These are phyloP conservation scores for Subacronicta megacephala DNA, from an alignment of 2,888 invertebrate genomes.

Conservation along the genomic window DNA sequence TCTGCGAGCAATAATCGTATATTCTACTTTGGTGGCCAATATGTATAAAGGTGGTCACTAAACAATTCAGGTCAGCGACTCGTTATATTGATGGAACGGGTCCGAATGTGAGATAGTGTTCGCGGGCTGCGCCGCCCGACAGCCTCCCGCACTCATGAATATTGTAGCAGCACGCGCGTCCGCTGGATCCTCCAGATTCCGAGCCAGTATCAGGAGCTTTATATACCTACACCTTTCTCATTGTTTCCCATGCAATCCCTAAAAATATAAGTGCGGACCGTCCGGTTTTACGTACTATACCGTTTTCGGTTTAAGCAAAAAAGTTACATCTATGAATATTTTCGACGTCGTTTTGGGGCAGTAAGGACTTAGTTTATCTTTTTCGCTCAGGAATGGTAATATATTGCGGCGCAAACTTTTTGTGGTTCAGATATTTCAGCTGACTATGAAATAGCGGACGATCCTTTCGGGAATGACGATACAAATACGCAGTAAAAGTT, in stretches of 20 bases:
- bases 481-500: slow-evolving; percentile 50
- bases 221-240: slow-evolving; percentile 66
- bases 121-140: slow-evolving; percentile 61
- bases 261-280: slow-evolving; percentile 51
- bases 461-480: slow-evolving; percentile 52
- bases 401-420: slow-evolving; percentile 53
- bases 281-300: slow-evolving; percentile 46
- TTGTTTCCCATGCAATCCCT: slow-evolving; percentile 65
- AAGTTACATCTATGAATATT: slow-evolving; percentile 58
- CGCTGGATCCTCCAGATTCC: slow-evolving; percentile 76
- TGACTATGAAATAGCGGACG: slow-evolving; percentile 44
- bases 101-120: slow-evolving; percentile 76
- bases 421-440: slow-evolving; percentile 51
- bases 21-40: slow-evolving; percentile 51
- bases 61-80: slow-evolving; percentile 79
- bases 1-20: slow-evolving; percentile 53
- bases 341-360: slow-evolving; percentile 45
- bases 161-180: slow-evolving; percentile 76
- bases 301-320: slow-evolving; percentile 63
- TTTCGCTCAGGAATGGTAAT: slow-evolving; percentile 56
- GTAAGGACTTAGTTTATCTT: slow-evolving; percentile 57
- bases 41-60: slow-evolving; percentile 72
- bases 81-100: slow-evolving; percentile 80
- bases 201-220: slow-evolving; percentile 68
- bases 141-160: slow-evolving; percentile 77